phyloP scores from a whole-genome alignment of 1,140 invertebrate species.

The Bombus superbus region DNA sequence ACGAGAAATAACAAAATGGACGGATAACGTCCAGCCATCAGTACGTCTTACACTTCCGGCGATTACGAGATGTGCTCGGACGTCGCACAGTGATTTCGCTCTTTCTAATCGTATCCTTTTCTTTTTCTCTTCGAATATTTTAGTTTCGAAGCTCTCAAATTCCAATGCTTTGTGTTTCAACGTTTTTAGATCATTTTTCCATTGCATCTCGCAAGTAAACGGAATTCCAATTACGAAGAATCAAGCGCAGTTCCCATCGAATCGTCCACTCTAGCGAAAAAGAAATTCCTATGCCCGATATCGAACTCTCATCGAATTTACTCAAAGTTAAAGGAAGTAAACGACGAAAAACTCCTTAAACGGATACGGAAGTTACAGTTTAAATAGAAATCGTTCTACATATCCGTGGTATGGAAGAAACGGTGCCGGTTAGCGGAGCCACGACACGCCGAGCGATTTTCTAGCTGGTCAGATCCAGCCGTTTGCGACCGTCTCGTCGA shows the following conservation, averaged over 20 bases:
- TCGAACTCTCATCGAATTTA: background rate
- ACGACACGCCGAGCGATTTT: constrained; percentile 24
- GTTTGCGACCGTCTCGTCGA: background rate
- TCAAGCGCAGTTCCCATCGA: background rate
- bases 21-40: background rate
- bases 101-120: background rate
- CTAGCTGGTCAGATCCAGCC: background rate
- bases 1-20: background rate
- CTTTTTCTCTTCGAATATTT: background rate
- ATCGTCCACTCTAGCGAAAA: background rate
- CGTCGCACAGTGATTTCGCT: background rate
- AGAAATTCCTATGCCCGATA: background rate
- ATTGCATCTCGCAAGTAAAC: background rate
- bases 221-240: background rate
- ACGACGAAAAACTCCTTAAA: background rate
- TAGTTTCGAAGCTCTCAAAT: background rate
- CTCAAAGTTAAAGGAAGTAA: background rate
- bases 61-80: background rate
- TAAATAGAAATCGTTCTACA: background rate
- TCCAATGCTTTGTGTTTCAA: background rate
- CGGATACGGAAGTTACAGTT: background rate
- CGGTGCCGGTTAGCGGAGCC: constrained; percentile 3
- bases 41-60: background rate
- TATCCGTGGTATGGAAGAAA: background rate
- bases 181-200: too few species aligned